phyloP scores from a whole-genome alignment of 2,113 vertebrate genomes.

The Indicator maculatus region DNA sequence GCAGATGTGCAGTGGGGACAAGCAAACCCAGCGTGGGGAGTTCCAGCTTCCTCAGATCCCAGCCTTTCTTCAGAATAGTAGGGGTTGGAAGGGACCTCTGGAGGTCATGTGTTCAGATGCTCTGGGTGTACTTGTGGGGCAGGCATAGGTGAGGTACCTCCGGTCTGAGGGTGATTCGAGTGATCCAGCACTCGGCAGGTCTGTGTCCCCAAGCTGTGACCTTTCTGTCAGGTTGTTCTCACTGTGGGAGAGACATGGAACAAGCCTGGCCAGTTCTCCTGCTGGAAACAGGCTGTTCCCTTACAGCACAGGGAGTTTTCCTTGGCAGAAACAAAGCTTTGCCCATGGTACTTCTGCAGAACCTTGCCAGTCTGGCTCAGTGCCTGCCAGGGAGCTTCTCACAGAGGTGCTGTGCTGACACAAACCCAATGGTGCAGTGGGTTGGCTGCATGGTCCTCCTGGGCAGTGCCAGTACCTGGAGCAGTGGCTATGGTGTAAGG shows the following conservation, averaged over 20 bases:
- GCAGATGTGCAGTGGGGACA: rapidly evolving
- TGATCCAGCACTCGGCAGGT: rapidly evolving
- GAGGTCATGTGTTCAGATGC: too few species aligned
- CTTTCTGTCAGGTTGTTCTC: background rate
- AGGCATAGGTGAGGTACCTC: rapidly evolving
- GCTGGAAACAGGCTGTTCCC: conserved; percentile 31
- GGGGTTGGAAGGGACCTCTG: too few species aligned
- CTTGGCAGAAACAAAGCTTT: conserved; percentile 32
- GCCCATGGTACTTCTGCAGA: background rate
- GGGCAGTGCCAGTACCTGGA: rapidly evolving
- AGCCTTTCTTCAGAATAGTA: background rate
- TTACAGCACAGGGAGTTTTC: background rate
- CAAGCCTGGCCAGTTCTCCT: conserved; percentile 40
- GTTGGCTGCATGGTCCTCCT: rapidly evolving
- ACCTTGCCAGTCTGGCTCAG: background rate
- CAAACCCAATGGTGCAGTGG: rapidly evolving
- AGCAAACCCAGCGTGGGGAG: rapidly evolving
- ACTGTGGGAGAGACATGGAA: background rate
- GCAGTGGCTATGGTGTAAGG: rapidly evolving
- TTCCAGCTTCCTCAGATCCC: rapidly evolving
- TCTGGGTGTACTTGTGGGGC: background rate
- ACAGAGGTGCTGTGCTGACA: background rate
- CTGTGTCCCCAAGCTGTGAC: background rate
- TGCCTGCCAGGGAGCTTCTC: rapidly evolving
- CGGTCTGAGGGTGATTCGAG: rapidly evolving